Base-by-base conservation (phyloP, 2,113 vertebrate species). In the Neotragus moschatus region DNA sequence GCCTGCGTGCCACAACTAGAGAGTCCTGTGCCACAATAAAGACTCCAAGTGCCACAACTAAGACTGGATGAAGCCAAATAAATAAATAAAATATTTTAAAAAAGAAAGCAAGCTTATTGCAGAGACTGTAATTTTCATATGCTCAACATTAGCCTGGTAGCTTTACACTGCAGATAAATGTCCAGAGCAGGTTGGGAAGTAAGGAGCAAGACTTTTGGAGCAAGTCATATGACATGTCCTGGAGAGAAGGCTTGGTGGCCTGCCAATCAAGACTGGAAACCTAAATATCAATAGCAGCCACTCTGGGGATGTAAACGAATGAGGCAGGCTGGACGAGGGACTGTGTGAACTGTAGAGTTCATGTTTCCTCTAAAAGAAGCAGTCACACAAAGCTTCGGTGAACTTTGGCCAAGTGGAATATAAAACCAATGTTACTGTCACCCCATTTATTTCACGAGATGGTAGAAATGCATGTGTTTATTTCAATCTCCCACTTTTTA, bases 321-420 rank as follows among this genome's bases (percentile, higher is more conserved):
- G n/a, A 95, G 39, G 25, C 56, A 77, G 33, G 77, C 51, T 79
- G 25, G 47, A 51, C 2, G 8, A 33, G 36, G 36, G 23, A 25
- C 15, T 82, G 4, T 87, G 73, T 53, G 39, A 79, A 93, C 28
- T 26, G 86, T 11, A 91, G 43, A 79, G 53, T 47, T 94, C 25
- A 5, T 13, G 5, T 80, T 70, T 70, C 56, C 84, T 86, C 60
- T 77, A 84, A 84, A 96, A 61, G n/a, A 10, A 94, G 47, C 23
- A 91, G 55, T 13, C 36, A 90, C 36, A 95, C 12, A 96, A 92
- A 98, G 92, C 80, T 87, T 80, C 17, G 21, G n/a, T 47, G 84
- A 73, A 92, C 58, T 92, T 90, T 39, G 61, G 58, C 47, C 56
- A 95, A 90, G 13, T 53, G 17, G 30, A 94, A 94, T 60, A 53